phyloP scores from a whole-genome alignment of 2,888 invertebrate genomes.

The Aspidiotus destructor region DNA sequence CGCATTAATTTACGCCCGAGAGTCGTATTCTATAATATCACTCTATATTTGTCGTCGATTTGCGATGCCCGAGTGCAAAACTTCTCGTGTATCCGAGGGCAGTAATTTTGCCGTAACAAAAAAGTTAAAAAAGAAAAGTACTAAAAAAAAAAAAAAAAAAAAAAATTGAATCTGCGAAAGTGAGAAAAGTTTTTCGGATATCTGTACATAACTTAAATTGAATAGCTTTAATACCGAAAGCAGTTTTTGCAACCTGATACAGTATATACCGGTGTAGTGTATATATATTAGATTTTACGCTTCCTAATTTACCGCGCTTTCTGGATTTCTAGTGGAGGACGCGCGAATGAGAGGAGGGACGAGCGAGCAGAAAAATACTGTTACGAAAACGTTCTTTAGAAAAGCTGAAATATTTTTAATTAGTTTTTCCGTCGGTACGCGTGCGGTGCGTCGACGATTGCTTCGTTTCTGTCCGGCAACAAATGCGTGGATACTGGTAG shows the following conservation, averaged over 20 bases:
- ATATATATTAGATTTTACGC: conserved; percentile 1
- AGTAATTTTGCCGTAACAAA: too few species aligned
- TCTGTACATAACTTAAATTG: conserved; percentile 30
- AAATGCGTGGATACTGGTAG: neutral
- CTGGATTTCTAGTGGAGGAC: neutral
- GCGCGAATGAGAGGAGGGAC: neutral
- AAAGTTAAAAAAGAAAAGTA: too few species aligned
- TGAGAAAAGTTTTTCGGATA: conserved; percentile 26
- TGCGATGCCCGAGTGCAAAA: too few species aligned
- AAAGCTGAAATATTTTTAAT: conserved; percentile 30
- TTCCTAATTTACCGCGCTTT: conserved; percentile 22
- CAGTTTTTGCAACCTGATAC: conserved; percentile 20
- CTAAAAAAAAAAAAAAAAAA: neutral
- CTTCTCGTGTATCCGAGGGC: too few species aligned
- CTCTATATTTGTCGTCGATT: too few species aligned
- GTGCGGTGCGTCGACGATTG: neutral
- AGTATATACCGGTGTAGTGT: neutral
- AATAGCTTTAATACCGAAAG: conserved; percentile 24
- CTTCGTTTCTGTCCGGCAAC: too few species aligned
- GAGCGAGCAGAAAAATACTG: conserved; percentile 4
- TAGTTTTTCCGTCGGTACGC: conserved; percentile 18
- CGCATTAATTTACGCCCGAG: too few species aligned
- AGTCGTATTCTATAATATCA: too few species aligned
- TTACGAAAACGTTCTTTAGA: conserved; percentile 19
- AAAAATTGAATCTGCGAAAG: conserved; percentile 22